Evolutionary conservation across 2,797 vertebrate genomes (phyloP).

Genomic region (Ambastaia sidthimunki): DNA sequence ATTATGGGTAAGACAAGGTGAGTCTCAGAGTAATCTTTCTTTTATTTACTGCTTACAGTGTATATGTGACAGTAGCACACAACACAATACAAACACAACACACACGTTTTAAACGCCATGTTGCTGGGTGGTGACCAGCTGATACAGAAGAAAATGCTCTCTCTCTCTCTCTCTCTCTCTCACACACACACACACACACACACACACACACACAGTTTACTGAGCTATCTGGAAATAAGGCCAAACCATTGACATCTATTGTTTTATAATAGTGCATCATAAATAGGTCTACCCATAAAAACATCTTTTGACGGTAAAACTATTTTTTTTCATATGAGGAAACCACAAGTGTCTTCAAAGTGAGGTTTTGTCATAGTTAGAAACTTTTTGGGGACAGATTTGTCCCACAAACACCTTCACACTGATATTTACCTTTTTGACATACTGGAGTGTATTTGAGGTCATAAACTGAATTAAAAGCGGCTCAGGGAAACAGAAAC

Average conservation of each 20-base stretch:
- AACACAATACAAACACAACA: not conserved
- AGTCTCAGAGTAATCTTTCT: not conserved
- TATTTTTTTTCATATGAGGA: not conserved
- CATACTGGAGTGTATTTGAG: not conserved
- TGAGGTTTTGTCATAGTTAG: no score
- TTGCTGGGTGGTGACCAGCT: not conserved
- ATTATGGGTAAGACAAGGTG: slow-evolving; percentile 22
- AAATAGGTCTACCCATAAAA: no score
- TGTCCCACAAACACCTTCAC: no score
- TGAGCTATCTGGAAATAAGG: not conserved
- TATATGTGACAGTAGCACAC: no score
- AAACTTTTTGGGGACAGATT: no score
- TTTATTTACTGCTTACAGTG: not conserved
- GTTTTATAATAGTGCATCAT: no score
- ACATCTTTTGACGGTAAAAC: no score
- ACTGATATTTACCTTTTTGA: no score
- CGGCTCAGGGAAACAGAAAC: no score
- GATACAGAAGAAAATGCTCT: not conserved
- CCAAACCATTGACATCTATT: not conserved
- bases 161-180: no score
- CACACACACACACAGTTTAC: not conserved
- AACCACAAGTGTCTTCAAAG: not conserved
- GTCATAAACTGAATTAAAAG: not conserved
- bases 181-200: no score
- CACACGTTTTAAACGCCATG: not conserved